Base-by-base conservation (phyloP, 2,797 vertebrate species). In the Ispidina lecontei region DNA sequence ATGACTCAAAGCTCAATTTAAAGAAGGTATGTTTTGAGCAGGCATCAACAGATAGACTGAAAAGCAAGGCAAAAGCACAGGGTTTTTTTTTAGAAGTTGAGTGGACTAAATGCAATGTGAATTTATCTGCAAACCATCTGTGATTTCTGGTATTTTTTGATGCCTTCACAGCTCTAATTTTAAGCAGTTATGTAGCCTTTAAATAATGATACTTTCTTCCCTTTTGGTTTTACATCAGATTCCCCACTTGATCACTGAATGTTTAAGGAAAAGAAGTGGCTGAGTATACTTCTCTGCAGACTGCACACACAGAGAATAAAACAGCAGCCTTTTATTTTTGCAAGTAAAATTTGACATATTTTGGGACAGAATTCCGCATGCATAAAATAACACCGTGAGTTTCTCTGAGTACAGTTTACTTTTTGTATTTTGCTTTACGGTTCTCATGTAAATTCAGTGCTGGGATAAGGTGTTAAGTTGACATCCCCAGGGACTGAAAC, bases 91-190 rank as follows among this genome's bases (percentile, higher is more conserved):
- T 97, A 98, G 97, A 94, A 84, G 89, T 95, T 77, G 86, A 97
- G 97, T 97, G 97, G 97, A 97, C 97, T 93, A 97, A 97, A 97
- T 97, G 97, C 95, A 97, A 96, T 97, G 94, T 96, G 97, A 97
- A 98, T 97, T 94, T 97, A 91, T 97, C 96, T 96, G 92, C 93
- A 84, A 95, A 95, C 98, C 97, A 98, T 98, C 97, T 98, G 98
- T 95, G 97, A 87, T 96, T 97, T 97, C 97, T 97, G 97, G 95
- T 97, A 95, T 95, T 97, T 96, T 96, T 96, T 94, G 77, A 85
- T 96, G 97, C 94, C 94, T 98, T 97, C 97, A 65, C 97, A 96
- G 91, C 94, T 98, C 97, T 98, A 97, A 98, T 98, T 98, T 97
- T 97, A 98, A 97, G 97, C 97, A 94, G 96, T 96, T 97, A 96